Conservation (phyloP, 2,113 vertebrate genomes). For the Hippocampus zosterae region DNA sequence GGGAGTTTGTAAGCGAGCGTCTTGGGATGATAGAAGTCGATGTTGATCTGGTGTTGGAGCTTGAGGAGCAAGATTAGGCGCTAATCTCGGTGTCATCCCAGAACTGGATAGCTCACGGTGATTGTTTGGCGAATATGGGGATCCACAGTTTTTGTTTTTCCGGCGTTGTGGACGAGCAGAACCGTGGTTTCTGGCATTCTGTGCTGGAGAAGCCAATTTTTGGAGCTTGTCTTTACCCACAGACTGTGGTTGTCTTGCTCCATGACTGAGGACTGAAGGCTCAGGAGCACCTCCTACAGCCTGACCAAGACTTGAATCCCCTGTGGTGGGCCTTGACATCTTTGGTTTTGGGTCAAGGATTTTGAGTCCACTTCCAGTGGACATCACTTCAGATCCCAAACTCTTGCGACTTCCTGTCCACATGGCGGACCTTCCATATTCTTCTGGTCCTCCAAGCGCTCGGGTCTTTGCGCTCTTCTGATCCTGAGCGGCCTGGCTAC, state of each 20-base stretch:
- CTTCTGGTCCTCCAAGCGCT: conserved; percentile 18
- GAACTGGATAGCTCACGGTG: neutral
- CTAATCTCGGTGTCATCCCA: neutral
- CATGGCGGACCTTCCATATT: conserved; percentile 1
- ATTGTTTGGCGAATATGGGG: conserved; percentile 1
- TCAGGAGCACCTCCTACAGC: conserved; percentile 1
- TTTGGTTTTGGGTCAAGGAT: conserved; percentile 11
- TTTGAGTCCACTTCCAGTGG: conserved; percentile 22
- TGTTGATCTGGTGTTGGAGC: conserved; percentile 10
- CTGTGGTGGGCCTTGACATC: conserved; percentile 6
- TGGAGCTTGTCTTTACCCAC: conserved; percentile 22
- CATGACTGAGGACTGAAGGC: conserved; percentile 1
- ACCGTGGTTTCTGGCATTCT: conserved; percentile 3
- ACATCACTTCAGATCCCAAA: neutral
- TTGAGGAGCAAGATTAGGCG: neutral
- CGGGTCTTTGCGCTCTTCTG: conserved; percentile 35
- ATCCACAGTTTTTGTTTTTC: conserved; percentile 18
- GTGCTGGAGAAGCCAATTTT: conserved; percentile 11
- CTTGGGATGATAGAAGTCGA: conserved; percentile 16
- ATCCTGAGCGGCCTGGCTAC: conserved; percentile 42
- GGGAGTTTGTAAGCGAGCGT: neutral
- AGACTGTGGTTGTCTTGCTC: conserved; percentile 15
- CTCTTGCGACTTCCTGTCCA: conserved; percentile 1
- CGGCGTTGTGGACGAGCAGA: conserved; percentile 9
- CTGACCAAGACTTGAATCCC: conserved; percentile 3